These are phyloP conservation scores for Smittia sp. DNA, from an alignment of 2,888 invertebrate species.

Conservation along the genomic window DNA sequence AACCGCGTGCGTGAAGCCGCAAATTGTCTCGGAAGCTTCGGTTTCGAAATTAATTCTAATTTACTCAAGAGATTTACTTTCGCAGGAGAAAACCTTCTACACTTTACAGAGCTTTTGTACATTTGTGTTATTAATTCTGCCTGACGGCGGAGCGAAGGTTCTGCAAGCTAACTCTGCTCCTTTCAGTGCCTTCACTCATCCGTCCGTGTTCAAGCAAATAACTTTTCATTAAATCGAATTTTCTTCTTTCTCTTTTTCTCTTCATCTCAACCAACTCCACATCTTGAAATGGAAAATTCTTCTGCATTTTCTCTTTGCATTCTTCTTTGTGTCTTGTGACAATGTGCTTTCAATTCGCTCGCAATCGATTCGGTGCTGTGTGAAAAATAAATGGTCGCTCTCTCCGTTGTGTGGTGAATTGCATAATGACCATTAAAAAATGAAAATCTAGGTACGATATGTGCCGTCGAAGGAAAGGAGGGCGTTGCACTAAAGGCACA, in stretches of 20 bases:
- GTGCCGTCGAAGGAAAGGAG: conserved; percentile 95
- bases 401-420: conserved; percentile 17
- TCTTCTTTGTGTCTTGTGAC: background rate
- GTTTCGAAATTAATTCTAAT: conserved; percentile 4
- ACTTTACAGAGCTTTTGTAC: background rate
- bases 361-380: background rate
- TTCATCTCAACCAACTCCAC: background rate
- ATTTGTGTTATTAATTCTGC: background rate
- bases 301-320: background rate
- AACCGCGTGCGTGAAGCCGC: background rate
- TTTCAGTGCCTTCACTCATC: too few relatives aligned
- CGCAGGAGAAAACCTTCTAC: background rate
- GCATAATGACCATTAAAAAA: conserved; percentile 36
- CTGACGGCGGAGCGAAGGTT: background rate
- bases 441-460: conserved; percentile 80
- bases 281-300: background rate
- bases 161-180: background rate
- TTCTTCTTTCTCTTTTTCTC: background rate
- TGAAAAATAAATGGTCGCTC: conserved; percentile 4
- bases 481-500: conserved; percentile 96
- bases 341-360: background rate
- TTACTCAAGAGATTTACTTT: background rate
- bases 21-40: background rate
- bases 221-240: background rate
- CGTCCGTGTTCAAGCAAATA: too few relatives aligned